Base-by-base conservation (phyloP, 2,797 vertebrate genomes). In the Pseudocheirus occidentalis region DNA sequence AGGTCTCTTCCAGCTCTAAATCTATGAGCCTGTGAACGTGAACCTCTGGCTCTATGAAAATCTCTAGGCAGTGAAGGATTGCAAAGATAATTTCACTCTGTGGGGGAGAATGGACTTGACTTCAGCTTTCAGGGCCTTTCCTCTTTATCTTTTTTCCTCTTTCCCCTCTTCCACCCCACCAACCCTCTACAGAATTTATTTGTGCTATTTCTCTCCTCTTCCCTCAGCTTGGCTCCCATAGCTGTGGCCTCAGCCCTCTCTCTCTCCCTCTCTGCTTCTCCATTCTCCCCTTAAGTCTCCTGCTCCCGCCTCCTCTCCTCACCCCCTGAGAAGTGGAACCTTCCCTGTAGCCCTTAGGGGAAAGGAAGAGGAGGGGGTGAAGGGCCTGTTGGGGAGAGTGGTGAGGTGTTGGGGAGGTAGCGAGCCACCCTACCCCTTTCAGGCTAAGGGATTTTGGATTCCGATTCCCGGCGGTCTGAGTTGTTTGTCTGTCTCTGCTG, bases 401-500 rank as follows among this genome's bases (percentile, higher is more conserved):
- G 66, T 2, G 66, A 81, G 73, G 40, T 46, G 40, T 58, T 21
- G 34, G 90, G 62, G 87, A 94, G 55, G 40, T 21, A 53, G 93
- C 92, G 14, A 53, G 93, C 92, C 12, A 28, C 40, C 50, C n/a
- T 3, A 0, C 66, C 66, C 56, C 56, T 55, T 7, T 34, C 53
- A n/a, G 89, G 90, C 27, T 90, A 52, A n/a, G 40, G 46, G 92
- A 92, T 58, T 89, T 93, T 87, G 89, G 92, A 93, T n/a, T 93
- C 93, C 73, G 91, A 92, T 54, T 95, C 91, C 96, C 96, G 12
- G 18, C 95, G 0, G 28, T 73, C 95, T 27, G 92, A 87, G 92
- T 94, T 95, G 92, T 93, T 34, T 89, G 95, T 95, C 96, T 94
- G 93, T 96, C 96, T 96, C 97, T 50, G 53, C 28, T 96, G 96